phyloP scores from a whole-genome alignment of 2,113 vertebrate species.

The Cynocephalus volans region DNA sequence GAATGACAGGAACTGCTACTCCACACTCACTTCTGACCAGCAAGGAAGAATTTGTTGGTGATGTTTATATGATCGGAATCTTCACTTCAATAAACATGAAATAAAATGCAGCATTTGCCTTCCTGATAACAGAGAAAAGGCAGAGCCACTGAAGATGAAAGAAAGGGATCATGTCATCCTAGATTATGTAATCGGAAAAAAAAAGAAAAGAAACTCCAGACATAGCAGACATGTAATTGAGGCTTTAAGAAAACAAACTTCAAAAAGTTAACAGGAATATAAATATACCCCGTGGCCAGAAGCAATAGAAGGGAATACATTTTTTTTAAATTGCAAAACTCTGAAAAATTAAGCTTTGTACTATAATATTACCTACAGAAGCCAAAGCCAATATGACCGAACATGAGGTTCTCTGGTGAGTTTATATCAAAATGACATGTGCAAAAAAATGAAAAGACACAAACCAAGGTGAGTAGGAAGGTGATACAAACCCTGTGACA shows the following conservation, averaged over 20 bases:
- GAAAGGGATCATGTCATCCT: background rate
- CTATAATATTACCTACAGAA: background rate
- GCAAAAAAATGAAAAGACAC: background rate
- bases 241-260: slow-evolving; percentile 55
- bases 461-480: background rate
- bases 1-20: background rate
- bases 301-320: background rate
- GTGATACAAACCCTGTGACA: background rate
- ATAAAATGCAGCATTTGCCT: slow-evolving; percentile 6
- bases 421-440: slow-evolving; percentile 30
- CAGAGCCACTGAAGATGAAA: slow-evolving; percentile 7
- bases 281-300: slow-evolving; percentile 34
- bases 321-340: background rate
- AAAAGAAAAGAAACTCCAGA: background rate
- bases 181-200: background rate
- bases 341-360: slow-evolving; percentile 21
- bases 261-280: background rate
- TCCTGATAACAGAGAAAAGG: background rate
- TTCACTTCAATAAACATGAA: slow-evolving; percentile 36
- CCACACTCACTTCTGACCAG: slow-evolving; percentile 37
- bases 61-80: slow-evolving; percentile 49
- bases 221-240: background rate
- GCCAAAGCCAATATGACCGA: background rate
- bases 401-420: background rate
- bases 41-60: slow-evolving; percentile 7